phyloP scores from a whole-genome alignment of 2,113 vertebrate species.

The Microtus montanus region DNA sequence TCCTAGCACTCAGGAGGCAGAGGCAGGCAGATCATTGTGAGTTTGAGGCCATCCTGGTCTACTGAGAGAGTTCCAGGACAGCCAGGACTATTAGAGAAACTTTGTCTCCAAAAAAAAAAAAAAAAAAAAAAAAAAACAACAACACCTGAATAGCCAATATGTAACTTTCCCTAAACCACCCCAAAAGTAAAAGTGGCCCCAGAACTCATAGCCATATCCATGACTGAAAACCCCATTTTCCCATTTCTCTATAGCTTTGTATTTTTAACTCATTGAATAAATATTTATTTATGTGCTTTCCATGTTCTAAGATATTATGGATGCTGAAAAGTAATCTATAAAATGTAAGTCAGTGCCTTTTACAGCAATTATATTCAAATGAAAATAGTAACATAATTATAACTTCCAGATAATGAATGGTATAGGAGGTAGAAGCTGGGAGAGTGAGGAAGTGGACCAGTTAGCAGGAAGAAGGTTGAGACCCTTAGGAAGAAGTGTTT shows the following conservation, averaged over 20 bases:
- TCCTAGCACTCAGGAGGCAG: neutral
- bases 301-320: neutral
- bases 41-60: neutral
- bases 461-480: neutral
- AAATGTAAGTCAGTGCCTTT: neutral
- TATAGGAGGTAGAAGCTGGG: neutral
- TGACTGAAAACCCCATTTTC: neutral
- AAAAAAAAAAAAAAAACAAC: neutral
- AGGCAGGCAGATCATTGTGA: neutral
- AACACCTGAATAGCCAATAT: neutral
- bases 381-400: neutral
- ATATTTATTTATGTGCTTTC: slow-evolving; percentile 7
- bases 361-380: neutral
- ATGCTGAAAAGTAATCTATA: neutral
- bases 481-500: neutral
- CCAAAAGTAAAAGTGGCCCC: neutral
- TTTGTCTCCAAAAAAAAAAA: neutral
- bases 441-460: neutral
- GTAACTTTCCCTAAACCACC: neutral
- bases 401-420: neutral
- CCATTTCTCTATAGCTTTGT: neutral
- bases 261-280: neutral
- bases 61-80: neutral
- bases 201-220: neutral
- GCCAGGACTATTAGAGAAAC: neutral